These are phyloP conservation scores for Manis pentadactyla DNA, from an alignment of 2,797 vertebrate species.

Conservation along the genomic window DNA sequence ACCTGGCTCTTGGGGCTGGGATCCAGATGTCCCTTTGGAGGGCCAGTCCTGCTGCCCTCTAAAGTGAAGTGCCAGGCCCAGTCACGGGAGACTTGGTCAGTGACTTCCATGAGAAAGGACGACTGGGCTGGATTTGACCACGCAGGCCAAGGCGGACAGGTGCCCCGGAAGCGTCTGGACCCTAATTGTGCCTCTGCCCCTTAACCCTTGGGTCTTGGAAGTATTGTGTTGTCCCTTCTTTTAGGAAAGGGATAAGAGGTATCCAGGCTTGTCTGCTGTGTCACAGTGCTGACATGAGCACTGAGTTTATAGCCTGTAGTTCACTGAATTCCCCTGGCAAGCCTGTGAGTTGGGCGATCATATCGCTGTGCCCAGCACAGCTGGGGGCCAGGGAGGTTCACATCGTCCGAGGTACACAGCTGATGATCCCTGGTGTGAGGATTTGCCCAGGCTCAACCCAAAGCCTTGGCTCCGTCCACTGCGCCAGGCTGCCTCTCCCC, in stretches of 20 bases:
- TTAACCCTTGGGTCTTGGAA: neutral
- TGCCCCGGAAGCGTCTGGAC: neutral
- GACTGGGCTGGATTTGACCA: neutral
- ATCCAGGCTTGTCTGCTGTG: neutral
- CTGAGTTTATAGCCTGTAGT: too few species aligned
- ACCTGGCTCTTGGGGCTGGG: neutral
- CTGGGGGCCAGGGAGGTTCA: neutral
- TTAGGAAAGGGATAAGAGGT: neutral
- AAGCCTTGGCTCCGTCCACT: fast-evolving
- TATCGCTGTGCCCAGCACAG: neutral
- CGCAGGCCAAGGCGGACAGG: neutral
- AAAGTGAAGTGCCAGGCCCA: neutral
- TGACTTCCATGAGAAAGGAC: neutral
- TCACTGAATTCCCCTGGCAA: neutral
- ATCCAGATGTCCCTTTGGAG: neutral
- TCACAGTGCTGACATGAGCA: too few species aligned
- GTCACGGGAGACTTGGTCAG: neutral
- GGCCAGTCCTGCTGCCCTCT: neutral
- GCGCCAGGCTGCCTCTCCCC: neutral
- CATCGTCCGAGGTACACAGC: neutral
- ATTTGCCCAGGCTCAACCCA: neutral
- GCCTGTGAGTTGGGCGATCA: neutral
- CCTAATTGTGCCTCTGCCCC: neutral
- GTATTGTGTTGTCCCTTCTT: too few species aligned
- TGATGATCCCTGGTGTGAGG: neutral